Conservation (phyloP, 1,140 invertebrate species). For the Agrilus planipennis region DNA sequence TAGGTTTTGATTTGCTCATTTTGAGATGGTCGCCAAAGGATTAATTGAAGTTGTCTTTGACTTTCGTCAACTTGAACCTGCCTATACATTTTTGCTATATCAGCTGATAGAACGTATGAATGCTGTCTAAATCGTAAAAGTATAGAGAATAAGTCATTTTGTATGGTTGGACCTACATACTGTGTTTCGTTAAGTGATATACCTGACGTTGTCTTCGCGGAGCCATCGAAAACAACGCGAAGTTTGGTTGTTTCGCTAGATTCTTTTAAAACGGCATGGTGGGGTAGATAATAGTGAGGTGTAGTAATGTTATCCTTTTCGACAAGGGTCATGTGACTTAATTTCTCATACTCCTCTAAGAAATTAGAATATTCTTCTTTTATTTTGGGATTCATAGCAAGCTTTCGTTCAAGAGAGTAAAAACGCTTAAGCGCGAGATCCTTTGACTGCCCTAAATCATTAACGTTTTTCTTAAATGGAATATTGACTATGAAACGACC, state of each 20-base stretch:
- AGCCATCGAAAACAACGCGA: conserved; percentile 33
- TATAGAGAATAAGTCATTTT: conserved; percentile 15
- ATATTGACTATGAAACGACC: conserved; percentile 27
- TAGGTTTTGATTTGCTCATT: no score
- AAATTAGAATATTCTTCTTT: conserved; percentile 17
- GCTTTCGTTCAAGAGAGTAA: conserved; percentile 21
- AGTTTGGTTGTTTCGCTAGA: conserved; percentile 26
- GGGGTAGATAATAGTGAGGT: conserved; percentile 29
- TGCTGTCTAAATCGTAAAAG: conserved; percentile 11
- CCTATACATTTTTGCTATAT: conserved; percentile 35
- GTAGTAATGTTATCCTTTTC: not conserved
- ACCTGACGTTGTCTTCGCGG: conserved; percentile 20
- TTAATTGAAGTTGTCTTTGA: no score
- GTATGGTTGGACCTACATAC: conserved; percentile 14
- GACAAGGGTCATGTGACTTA: conserved; percentile 17
- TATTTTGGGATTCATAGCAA: conserved; percentile 13
- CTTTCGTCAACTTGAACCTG: conserved; percentile 30
- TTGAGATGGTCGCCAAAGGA: no score
- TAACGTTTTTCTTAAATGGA: conserved; percentile 17
- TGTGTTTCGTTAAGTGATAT: conserved; percentile 29
- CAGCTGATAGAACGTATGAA: conserved; percentile 14
- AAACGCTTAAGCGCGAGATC: conserved; percentile 12
- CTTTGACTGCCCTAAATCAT: conserved; percentile 23
- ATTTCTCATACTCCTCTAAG: conserved; percentile 23
- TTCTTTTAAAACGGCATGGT: conserved; percentile 30